Evolutionary conservation across 2,888 invertebrate genomes (phyloP).

Genomic region (Cephus sareptanus): DNA sequence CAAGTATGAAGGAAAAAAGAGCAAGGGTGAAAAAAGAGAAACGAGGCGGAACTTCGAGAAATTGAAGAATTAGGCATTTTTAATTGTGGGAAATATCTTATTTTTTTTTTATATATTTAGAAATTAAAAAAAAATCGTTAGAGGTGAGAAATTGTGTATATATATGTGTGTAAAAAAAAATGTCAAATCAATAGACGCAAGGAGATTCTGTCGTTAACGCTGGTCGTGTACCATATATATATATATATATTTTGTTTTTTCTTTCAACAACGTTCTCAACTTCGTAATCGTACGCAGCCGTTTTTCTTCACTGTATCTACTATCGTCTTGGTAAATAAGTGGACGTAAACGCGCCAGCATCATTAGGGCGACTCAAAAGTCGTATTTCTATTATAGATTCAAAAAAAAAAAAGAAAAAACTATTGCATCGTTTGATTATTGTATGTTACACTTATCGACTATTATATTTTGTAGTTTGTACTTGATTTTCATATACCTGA

Average conservation of each 20-base stretch:
- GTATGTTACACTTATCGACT: conserved; percentile 59
- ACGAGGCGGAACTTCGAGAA: background rate
- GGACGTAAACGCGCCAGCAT: background rate
- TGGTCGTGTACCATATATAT: conserved; percentile 2
- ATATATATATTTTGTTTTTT: background rate
- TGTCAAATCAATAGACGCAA: conserved; percentile 21
- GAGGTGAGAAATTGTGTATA: conserved; percentile 16
- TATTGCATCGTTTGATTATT: conserved; percentile 61
- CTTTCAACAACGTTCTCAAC: background rate
- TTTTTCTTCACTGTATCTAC: background rate
- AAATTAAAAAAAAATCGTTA: conserved; percentile 3
- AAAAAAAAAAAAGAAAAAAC: conserved; percentile 35
- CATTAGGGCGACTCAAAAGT: background rate
- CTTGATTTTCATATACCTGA: conserved; percentile 65
- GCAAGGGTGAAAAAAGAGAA: background rate
- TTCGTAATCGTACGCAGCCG: background rate
- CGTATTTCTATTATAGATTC: background rate
- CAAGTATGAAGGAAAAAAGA: background rate
- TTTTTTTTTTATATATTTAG: conserved; percentile 6
- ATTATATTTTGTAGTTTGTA: conserved; percentile 66
- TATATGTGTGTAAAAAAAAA: conserved; percentile 19
- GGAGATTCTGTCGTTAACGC: conserved; percentile 24
- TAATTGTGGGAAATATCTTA: conserved; percentile 3
- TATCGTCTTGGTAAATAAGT: background rate
- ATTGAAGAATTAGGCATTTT: background rate